These are phyloP conservation scores for Cyprinus carpio DNA, from an alignment of 2,113 vertebrate genomes.

Conservation along the genomic window DNA sequence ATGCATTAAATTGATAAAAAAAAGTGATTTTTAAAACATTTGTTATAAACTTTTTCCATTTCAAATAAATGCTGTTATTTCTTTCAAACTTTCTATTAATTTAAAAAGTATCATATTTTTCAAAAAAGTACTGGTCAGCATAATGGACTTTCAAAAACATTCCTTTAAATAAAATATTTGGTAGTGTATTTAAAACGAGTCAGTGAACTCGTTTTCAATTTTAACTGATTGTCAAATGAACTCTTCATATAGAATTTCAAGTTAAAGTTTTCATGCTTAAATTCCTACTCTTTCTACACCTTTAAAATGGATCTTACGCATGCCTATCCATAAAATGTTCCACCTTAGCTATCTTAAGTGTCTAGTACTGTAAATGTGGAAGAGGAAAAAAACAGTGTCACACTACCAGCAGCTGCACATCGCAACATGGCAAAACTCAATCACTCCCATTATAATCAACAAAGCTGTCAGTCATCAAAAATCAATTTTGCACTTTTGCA, in stretches of 20 bases:
- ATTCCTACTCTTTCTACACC: background rate
- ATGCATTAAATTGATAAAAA: background rate
- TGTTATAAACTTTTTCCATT: no score
- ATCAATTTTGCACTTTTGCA: background rate
- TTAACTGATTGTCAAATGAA: background rate
- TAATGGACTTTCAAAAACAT: no score
- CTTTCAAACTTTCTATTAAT: background rate
- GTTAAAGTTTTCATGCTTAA: background rate
- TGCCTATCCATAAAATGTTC: background rate
- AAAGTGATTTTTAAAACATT: background rate
- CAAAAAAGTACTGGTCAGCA: no score
- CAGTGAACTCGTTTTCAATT: background rate
- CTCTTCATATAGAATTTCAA: background rate
- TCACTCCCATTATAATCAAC: constrained; percentile 17
- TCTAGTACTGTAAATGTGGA: background rate
- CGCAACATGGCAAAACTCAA: background rate
- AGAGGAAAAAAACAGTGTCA: background rate
- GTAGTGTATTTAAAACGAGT: background rate
- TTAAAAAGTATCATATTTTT: background rate
- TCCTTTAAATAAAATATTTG: no score
- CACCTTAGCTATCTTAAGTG: background rate
- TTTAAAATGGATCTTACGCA: background rate
- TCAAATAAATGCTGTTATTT: background rate
- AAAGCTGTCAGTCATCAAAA: constrained; percentile 13
- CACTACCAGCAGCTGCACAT: background rate